Conservation (phyloP, 2,797 vertebrate species). For the Ara ararauna region DNA sequence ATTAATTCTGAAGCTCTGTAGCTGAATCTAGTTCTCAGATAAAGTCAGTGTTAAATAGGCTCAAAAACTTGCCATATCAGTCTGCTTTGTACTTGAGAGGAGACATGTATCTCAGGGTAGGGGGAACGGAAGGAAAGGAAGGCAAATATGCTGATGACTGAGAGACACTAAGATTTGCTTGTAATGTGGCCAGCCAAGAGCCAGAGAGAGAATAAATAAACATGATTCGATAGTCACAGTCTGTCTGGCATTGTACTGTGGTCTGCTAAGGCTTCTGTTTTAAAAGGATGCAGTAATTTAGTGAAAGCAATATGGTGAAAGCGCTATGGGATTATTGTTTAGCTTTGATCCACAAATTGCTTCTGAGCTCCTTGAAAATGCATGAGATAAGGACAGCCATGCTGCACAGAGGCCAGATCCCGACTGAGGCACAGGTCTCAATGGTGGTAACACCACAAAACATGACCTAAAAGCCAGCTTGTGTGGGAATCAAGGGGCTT, state of each 20-base stretch:
- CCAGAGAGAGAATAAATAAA: conserved; percentile 68
- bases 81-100: conserved; percentile 54
- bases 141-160: conserved; percentile 49
- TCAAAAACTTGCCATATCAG: conserved; percentile 48
- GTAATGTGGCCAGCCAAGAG: conserved; percentile 60
- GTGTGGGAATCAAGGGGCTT: background rate
- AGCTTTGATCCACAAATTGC: conserved; percentile 24
- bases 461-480: background rate
- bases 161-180: conserved; percentile 59
- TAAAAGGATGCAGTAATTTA: conserved; percentile 36
- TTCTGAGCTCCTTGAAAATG: background rate
- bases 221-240: conserved; percentile 58
- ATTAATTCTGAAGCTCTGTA: conserved; percentile 55
- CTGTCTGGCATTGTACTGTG: conserved; percentile 39
- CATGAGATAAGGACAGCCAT: background rate
- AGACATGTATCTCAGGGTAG: background rate
- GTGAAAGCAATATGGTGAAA: conserved; percentile 43
- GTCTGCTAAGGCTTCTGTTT: conserved; percentile 44
- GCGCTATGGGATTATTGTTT: conserved; percentile 17
- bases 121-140: background rate
- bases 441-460: background rate
- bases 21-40: conserved; percentile 10
- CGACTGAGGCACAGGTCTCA: rapidly evolving
- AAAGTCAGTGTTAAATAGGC: conserved; percentile 33
- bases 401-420: background rate